Evolutionary conservation across 2,888 invertebrate genomes (phyloP).

Genomic region (Frankliniella fusca): DNA sequence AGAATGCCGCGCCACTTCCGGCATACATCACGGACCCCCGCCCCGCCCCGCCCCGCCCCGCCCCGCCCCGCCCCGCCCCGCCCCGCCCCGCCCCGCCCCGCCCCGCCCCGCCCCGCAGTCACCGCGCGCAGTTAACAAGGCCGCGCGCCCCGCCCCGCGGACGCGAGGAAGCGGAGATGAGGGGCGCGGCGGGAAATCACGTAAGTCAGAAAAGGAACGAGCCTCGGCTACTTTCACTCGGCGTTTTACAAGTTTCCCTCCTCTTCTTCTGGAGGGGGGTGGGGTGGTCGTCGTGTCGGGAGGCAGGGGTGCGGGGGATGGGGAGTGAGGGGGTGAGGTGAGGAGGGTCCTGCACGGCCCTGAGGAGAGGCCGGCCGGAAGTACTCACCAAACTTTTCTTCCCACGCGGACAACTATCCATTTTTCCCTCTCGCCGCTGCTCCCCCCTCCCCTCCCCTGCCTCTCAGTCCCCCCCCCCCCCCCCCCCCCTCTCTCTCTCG

Average conservation of each 20-base stretch:
- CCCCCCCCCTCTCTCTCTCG: too few species aligned
- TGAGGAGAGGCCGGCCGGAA: too few species aligned
- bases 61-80: too few species aligned
- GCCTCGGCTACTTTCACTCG: neutral
- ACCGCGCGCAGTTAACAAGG: neutral
- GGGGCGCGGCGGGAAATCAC: neutral
- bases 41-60: neutral
- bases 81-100: too few species aligned
- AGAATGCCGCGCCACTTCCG: conserved; percentile 15
- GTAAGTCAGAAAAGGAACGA: neutral
- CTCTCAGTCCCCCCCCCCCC: neutral
- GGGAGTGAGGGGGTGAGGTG: neutral
- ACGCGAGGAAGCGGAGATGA: neutral
- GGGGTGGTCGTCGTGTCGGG: neutral
- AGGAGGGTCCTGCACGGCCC: neutral
- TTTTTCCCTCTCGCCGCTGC: neutral
- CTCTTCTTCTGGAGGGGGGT: neutral
- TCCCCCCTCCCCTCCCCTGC: neutral
- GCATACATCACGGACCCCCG: neutral
- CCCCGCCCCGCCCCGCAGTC: neutral
- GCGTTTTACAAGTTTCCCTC: neutral
- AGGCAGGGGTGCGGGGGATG: neutral
- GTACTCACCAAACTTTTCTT: neutral
- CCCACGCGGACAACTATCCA: neutral
- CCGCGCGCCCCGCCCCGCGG: neutral